Conservation (phyloP, 2,888 invertebrate genomes). For the Archips xylosteana region DNA sequence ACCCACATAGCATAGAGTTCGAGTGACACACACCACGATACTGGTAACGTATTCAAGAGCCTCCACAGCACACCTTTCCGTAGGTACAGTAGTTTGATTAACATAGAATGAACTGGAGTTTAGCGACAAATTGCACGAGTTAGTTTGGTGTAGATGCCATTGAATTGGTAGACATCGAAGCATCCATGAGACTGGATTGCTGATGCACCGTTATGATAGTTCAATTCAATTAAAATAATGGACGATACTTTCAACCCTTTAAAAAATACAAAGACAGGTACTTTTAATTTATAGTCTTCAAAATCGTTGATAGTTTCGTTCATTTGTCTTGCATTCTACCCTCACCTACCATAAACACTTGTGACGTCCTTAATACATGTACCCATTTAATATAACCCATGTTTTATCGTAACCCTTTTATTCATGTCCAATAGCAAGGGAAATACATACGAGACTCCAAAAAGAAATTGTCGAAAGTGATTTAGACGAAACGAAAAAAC, state of each 20-base stretch:
- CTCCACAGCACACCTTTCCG: constrained; percentile 39
- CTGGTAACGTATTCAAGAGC: constrained; percentile 59
- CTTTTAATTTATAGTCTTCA: background rate
- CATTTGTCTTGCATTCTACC: constrained; percentile 48
- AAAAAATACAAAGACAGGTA: background rate
- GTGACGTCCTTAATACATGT: constrained; percentile 68
- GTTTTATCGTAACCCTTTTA: constrained; percentile 64
- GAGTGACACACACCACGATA: constrained; percentile 47
- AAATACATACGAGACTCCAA: constrained; percentile 80
- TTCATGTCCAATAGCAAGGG: constrained; percentile 79
- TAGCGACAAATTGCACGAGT: constrained; percentile 69
- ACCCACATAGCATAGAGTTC: constrained; percentile 46
- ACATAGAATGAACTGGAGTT: constrained; percentile 61
- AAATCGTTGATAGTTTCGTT: constrained; percentile 25
- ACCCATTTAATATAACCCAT: constrained; percentile 53
- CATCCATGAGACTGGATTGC: constrained; percentile 79
- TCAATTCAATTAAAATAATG: constrained; percentile 51
- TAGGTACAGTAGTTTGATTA: constrained; percentile 63
- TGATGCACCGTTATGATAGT: constrained; percentile 62
- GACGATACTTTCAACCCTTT: constrained; percentile 30
- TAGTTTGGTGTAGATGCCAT: constrained; percentile 70
- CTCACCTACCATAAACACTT: constrained; percentile 58
- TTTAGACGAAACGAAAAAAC: constrained; percentile 70
- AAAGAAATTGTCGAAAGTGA: constrained; percentile 82
- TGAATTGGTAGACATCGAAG: constrained; percentile 66